A percentile compares a stretch with the other conserved stretches of the same genome.
Evolutionary conservation across 2,113 vertebrate species (phyloP).

Genomic region (Brachyhypopomus gauderio): DNA sequence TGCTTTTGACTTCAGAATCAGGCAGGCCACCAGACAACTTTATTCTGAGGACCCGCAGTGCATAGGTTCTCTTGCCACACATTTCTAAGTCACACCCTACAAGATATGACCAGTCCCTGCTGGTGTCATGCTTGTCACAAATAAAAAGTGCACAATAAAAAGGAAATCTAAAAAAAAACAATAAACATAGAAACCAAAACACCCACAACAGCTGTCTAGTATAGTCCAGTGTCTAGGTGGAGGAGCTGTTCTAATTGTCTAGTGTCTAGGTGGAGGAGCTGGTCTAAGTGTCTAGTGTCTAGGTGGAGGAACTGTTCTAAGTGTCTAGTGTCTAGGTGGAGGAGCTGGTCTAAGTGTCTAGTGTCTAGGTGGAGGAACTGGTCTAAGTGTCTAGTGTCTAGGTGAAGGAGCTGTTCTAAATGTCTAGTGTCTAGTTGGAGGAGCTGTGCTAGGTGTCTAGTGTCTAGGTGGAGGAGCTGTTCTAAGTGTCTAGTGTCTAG

Average conservation of each 20-base stretch:
- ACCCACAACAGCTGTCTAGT: not conserved
- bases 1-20: conserved; percentile 1
- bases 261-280: too few relatives aligned
- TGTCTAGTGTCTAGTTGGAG: conserved; percentile 21
- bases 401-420: conserved; percentile 21
- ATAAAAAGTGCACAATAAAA: not conserved
- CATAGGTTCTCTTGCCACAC: conserved; percentile 18
- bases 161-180: not conserved
- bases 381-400: not conserved
- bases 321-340: conserved; percentile 23
- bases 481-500: not conserved
- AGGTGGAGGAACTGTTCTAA: not conserved
- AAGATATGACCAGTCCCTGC: not conserved
- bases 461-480: conserved; percentile 18
- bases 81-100: not conserved
- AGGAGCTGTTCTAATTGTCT: too few relatives aligned
- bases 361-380: conserved; percentile 2
- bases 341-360: conserved; percentile 27
- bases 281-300: too few relatives aligned
- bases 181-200: not conserved
- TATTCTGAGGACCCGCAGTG: not conserved
- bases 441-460: conserved; percentile 18
- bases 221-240: not conserved
- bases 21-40: not conserved
- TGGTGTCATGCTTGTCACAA: not conserved